phyloP scores from a whole-genome alignment of 2,797 vertebrate genomes.

The Peromyscus aztecus region DNA sequence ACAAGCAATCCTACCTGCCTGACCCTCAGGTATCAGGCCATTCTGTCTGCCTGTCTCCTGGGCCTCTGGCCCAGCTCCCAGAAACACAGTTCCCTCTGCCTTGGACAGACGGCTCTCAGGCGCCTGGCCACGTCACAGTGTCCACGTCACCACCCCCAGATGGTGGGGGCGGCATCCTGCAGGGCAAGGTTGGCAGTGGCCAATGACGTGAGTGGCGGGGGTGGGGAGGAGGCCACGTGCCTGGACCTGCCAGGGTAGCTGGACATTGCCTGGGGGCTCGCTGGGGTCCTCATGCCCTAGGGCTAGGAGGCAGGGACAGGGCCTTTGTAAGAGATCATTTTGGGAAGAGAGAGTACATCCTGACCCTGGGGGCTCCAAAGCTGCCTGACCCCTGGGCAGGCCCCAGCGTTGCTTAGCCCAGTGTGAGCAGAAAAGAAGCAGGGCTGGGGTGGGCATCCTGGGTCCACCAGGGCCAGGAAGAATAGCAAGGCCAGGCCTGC shows the following conservation, averaged over 20 bases:
- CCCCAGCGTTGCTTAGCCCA: neutral
- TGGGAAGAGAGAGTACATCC: neutral
- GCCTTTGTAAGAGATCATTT: neutral
- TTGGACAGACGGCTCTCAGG: constrained; percentile 79
- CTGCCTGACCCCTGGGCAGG: neutral
- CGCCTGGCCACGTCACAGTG: constrained; percentile 73
- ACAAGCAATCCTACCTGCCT: neutral
- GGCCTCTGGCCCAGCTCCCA: constrained; percentile 75
- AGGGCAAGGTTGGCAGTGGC: constrained; percentile 74
- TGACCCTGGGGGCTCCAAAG: neutral
- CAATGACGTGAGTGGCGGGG: constrained; percentile 60
- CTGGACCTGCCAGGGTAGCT: neutral
- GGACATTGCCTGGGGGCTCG: neutral
- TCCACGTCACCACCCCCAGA: constrained; percentile 80
- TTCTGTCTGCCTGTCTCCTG: constrained; percentile 49
- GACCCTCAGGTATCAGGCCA: constrained; percentile 16
- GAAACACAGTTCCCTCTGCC: constrained; percentile 75
- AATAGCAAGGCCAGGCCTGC: neutral
- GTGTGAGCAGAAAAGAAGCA: rapidly evolving
- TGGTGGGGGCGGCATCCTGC: constrained; percentile 80
- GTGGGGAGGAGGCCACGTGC: neutral
- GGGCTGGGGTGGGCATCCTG: neutral
- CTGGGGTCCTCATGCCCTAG: neutral
- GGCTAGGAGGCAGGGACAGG: neutral
- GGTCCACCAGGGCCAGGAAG: neutral